These are phyloP conservation scores for Psittacula derbiana DNA, from an alignment of 2,797 vertebrate species.

Conservation along the genomic window DNA sequence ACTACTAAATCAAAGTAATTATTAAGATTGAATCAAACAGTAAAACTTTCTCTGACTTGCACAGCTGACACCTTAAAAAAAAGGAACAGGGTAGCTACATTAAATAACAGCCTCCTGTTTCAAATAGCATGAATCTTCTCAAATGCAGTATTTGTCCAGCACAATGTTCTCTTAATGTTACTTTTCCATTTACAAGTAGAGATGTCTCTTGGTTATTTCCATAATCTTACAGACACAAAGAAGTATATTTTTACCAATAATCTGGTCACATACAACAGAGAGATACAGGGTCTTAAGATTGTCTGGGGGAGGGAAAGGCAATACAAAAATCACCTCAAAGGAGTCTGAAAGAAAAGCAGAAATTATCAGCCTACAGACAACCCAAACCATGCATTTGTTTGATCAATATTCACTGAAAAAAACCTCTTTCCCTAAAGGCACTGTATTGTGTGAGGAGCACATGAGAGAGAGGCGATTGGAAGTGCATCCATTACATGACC, in stretches of 20 bases:
- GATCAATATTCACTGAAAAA: not conserved
- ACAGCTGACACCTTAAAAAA: not conserved
- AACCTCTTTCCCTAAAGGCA: not conserved
- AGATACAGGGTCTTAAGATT: not conserved
- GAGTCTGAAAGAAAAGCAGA: not conserved
- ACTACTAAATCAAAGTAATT: not conserved
- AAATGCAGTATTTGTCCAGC: not conserved
- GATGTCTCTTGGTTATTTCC: not conserved
- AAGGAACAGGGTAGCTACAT: not conserved
- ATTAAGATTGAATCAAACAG: not conserved
- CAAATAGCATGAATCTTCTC: not conserved
- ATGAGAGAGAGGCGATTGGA: not conserved
- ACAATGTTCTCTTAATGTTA: not conserved
- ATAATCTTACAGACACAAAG: not conserved
- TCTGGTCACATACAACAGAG: not conserved
- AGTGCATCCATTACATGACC: not conserved
- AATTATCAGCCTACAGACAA: not conserved
- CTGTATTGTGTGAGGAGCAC: not conserved
- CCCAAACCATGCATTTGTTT: not conserved
- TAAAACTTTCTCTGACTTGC: not conserved
- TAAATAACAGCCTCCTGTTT: not conserved
- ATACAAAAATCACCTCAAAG: not conserved
- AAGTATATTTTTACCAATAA: not conserved
- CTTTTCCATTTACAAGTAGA: not conserved
- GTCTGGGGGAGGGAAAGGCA: not conserved